Evolutionary conservation across 2,888 invertebrate species (phyloP), one percentile per base, ranked within the genome.

Genomic region (Calephelis perditalis): DNA sequence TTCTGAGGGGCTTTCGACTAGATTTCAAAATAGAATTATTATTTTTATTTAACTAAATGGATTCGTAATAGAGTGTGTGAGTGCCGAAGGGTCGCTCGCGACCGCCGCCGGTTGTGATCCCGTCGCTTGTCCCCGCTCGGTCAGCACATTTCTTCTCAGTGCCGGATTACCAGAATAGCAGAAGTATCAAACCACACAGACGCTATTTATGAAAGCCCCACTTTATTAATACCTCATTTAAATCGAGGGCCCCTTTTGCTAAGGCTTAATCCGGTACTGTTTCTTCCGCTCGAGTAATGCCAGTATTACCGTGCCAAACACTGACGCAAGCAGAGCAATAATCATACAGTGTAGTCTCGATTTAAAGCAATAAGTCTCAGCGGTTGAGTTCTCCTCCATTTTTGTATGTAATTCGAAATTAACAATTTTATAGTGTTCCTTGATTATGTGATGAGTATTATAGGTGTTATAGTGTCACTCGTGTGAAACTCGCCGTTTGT

Each of bases 291-390:
- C 49, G 49, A 49, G 15, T 26, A 8, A 49, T 15, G 49, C 49
- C 49, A 52, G 78, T 79, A 75, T 79, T 75, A 73, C 76, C 77
- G 82, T 82, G 84, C 84, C 84, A 81, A 82, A 79, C 67, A 65
- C 66, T 67, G 77, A 75, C 74, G 74, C 72, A 72, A 71, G 70
- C 73, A 66, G 74, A 84, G 84, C 84, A 84, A 85, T 84, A 84
- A 77, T 69, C 68, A 71, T 68, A 71, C 70, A 67, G 60, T 67
- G 63, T 75, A 79, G 72, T 74, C 71, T 76, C 70, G 64, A 67
- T 40, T 7, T 40, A 68, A 75, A 81, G 79, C 80, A 79, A 80
- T 78, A 80, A 76, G 35, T 49, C 5, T 52, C 35, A 36, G 52
- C 36, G 52, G 52, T 52, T 35, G 52, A 52, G 36, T 52, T 52